Base-by-base conservation (phyloP, 2,113 vertebrate species). In the Sebastes schlegelii region DNA sequence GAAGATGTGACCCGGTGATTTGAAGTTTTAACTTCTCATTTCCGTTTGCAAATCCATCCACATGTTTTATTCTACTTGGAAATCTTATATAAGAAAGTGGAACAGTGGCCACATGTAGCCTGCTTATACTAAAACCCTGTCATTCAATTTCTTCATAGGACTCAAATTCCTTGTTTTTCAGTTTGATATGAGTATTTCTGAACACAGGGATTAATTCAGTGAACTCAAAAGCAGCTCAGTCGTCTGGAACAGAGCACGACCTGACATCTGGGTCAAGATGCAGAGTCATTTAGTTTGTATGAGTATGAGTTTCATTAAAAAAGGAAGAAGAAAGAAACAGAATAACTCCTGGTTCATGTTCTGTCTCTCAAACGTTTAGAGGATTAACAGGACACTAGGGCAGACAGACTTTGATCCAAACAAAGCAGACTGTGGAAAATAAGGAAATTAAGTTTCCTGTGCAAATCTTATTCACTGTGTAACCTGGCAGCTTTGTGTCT, bases 191-290 rank as follows among this genome's bases (percentile, higher is more conserved):
- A 77, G n/a, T n/a, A 63, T 21, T 58, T 89, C 74, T 86, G 55
- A 86, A 88, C 61, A 75, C 61, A 54, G 55, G 60, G 74, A 90
- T 91, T 89, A 75, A 63, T 84, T 77, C 73, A 79, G 40, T 67
- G 77, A 55, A 79, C 71, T 82, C 76, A 88, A 73, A 84, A 45
- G 75, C 80, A 82, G 83, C 61, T 81, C 60, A 87, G 67, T 81
- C 61, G 3, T 89, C 73, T 80, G 69, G 85, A 84, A 72, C 70
- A 49, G 74, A 74, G 71, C 64, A 40, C 19, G 65, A 89, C 79
- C 77, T 84, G 65, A 90, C 82, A 87, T 85, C 74, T 87, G 79
- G 60, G 76, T 90, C 43, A 83, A 78, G 57, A 80, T 64, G n/a
- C 7, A 49, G 69, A 79, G 42, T 79, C 58, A 65, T 78, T 84